phyloP scores from a whole-genome alignment of 2,888 invertebrate genomes.

The Thalpophila matura region DNA sequence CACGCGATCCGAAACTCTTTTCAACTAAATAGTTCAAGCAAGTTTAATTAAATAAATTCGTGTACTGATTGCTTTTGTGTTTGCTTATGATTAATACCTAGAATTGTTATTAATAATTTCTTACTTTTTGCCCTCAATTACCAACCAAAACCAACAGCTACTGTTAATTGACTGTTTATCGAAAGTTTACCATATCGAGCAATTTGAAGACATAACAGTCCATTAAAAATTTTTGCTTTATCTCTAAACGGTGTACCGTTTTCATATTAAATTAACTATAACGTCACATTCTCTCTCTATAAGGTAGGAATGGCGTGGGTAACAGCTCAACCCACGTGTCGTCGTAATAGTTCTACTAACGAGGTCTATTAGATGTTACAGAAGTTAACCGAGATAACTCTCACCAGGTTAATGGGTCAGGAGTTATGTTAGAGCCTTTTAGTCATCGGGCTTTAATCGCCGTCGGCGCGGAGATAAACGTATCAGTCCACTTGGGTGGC shows the following conservation, averaged over 20 bases:
- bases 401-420: constrained; percentile 56
- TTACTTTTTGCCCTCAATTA: constrained; percentile 7
- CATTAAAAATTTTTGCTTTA: constrained; percentile 31
- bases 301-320: constrained; percentile 29
- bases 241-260: constrained; percentile 19
- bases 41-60: not conserved
- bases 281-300: constrained; percentile 26
- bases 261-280: constrained; percentile 19
- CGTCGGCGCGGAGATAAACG: constrained; percentile 27
- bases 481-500: constrained; percentile 46
- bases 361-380: constrained; percentile 47
- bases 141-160: constrained; percentile 13
- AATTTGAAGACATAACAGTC: constrained; percentile 12
- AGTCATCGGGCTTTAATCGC: constrained; percentile 48
- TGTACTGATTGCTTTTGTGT: not conserved
- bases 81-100: constrained; percentile 3
- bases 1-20: not conserved
- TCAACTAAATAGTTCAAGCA: constrained; percentile 4
- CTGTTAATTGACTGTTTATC: constrained; percentile 35
- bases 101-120: not conserved
- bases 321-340: constrained; percentile 21
- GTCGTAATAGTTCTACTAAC: constrained; percentile 37
- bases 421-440: constrained; percentile 38
- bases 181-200: constrained; percentile 10
- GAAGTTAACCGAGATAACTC: constrained; percentile 48